These are phyloP conservation scores for Lithophane socia DNA, from an alignment of 2,888 invertebrate species.

Conservation along the genomic window DNA sequence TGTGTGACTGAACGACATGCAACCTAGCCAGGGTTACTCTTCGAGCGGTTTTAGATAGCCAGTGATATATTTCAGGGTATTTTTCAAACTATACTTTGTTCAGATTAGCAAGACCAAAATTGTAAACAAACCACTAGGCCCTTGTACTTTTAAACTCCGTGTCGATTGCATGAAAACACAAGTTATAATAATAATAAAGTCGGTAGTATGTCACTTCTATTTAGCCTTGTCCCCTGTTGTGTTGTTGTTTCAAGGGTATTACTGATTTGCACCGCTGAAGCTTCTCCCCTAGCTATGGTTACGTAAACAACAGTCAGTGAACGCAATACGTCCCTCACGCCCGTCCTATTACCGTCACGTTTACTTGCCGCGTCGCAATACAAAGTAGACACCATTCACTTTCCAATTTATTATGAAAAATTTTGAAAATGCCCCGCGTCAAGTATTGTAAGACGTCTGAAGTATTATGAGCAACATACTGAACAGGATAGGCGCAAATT, in stretches of 20 bases:
- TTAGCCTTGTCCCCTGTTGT: neutral
- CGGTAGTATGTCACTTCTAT: neutral
- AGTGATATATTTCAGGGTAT: neutral
- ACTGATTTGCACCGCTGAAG: neutral
- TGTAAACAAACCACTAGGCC: neutral
- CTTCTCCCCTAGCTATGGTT: slow-evolving; percentile 9
- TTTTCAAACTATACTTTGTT: neutral
- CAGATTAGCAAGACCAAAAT: neutral
- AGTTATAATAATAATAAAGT: no score
- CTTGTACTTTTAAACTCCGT: neutral
- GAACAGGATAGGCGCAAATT: slow-evolving; percentile 28
- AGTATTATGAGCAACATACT: slow-evolving; percentile 52
- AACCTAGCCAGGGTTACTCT: slow-evolving; percentile 20
- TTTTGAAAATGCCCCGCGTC: slow-evolving; percentile 52
- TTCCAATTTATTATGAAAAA: slow-evolving; percentile 57
- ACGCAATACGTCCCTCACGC: slow-evolving; percentile 30
- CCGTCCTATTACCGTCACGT: slow-evolving; percentile 14
- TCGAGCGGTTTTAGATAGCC: no score
- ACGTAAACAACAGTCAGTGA: slow-evolving; percentile 17
- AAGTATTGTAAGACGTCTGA: slow-evolving; percentile 29
- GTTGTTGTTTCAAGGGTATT: neutral
- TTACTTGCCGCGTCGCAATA: slow-evolving; percentile 41
- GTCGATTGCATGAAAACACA: no score
- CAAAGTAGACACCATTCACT: slow-evolving; percentile 55
- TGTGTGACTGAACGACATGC: slow-evolving; percentile 24